Conservation (phyloP, 2,888 invertebrate genomes). For the Scaptomyza tumidula region DNA sequence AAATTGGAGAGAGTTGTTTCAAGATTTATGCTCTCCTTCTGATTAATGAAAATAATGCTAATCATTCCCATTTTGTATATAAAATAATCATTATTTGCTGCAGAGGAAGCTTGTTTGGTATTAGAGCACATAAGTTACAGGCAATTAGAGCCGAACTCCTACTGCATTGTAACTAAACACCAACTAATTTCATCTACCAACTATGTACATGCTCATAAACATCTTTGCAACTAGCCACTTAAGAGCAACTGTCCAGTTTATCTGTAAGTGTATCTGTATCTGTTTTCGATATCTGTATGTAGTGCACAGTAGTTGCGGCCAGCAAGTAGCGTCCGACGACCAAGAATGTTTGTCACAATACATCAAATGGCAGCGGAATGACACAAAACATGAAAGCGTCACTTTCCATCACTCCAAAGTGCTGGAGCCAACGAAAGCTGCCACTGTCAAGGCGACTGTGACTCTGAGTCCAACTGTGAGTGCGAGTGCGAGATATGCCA, state of each 20-base stretch:
- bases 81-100: no score
- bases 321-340: constrained; percentile 29
- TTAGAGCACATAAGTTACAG: constrained; percentile 7
- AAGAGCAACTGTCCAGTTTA: constrained; percentile 26
- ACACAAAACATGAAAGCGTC: constrained; percentile 84
- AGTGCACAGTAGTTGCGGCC: no score
- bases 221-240: constrained; percentile 37
- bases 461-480: constrained; percentile 4
- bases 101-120: not conserved
- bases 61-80: no score
- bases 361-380: constrained; percentile 81
- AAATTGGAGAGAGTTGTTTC: no score
- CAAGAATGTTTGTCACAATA: constrained; percentile 83
- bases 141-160: constrained; percentile 39
- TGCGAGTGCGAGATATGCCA: constrained; percentile 51
- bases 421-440: constrained; percentile 69
- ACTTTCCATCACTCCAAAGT: constrained; percentile 84
- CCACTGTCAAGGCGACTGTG: constrained; percentile 26
- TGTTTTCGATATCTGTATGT: constrained; percentile 16
- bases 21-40: no score
- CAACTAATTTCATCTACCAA: constrained; percentile 57
- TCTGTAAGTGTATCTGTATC: constrained; percentile 28
- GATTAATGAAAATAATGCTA: no score
- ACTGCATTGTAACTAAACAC: constrained; percentile 54
- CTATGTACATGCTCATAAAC: constrained; percentile 54